Conservation (phyloP, 2,888 invertebrate genomes). For the Dolichopus griseipennis region DNA sequence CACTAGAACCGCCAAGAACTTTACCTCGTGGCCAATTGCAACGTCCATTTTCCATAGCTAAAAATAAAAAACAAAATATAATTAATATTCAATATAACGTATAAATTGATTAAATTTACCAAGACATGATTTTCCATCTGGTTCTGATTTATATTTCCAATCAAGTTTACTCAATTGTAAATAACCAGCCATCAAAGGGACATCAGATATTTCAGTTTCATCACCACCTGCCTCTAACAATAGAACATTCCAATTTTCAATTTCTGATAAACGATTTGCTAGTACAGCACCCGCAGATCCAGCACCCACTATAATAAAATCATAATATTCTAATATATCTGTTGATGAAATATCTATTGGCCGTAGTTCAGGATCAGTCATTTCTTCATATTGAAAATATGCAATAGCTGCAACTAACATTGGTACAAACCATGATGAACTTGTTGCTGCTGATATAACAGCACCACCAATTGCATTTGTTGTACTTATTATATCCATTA, state of each 20-base stretch:
- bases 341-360: slow-evolving; percentile 62
- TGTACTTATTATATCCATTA: slow-evolving; percentile 58
- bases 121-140: slow-evolving; percentile 69
- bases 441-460: slow-evolving; percentile 57
- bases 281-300: slow-evolving; percentile 85
- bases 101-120: slow-evolving; percentile 46
- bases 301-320: slow-evolving; percentile 78
- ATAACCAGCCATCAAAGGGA: slow-evolving; percentile 78
- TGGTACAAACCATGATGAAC: slow-evolving; percentile 72
- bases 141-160: slow-evolving; percentile 90
- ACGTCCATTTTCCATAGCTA: slow-evolving; percentile 73
- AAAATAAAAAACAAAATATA: slow-evolving; percentile 26
- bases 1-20: slow-evolving; percentile 81
- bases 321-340: slow-evolving; percentile 56
- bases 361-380: slow-evolving; percentile 71
- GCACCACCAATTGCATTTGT: slow-evolving; percentile 60
- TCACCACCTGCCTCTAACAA: slow-evolving; percentile 81
- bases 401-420: slow-evolving; percentile 76
- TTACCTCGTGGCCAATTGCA: slow-evolving; percentile 91
- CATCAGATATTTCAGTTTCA: slow-evolving; percentile 84
- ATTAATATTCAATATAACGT: neutral
- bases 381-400: slow-evolving; percentile 79
- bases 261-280: slow-evolving; percentile 71
- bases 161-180: slow-evolving; percentile 78
- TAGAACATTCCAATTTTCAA: slow-evolving; percentile 69